Percentiles rank a stretch among this genome's conserved stretches.
These are phyloP conservation scores for Gryon sp. DNA, from an alignment of 1,140 invertebrate genomes.

Conservation along the genomic window DNA sequence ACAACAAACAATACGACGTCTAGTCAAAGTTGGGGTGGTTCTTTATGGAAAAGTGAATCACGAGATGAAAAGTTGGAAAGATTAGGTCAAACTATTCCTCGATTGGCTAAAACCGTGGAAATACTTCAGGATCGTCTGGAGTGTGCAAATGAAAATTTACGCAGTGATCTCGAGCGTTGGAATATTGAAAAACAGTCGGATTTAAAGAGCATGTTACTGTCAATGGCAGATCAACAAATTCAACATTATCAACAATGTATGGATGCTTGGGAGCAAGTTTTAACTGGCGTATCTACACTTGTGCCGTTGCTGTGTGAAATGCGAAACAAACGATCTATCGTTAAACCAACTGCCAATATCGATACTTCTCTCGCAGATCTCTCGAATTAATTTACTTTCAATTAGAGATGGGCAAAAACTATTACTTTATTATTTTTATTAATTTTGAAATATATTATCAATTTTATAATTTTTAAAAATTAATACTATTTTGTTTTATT, in stretches of 20 bases:
- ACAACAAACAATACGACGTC: conserved; percentile 59
- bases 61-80: conserved; percentile 82
- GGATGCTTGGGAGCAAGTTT: conserved; percentile 82
- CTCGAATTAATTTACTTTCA: too few species aligned
- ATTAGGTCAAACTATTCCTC: conserved; percentile 79
- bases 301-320: too few species aligned
- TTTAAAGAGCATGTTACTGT: conserved; percentile 83
- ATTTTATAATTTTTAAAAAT: too few species aligned
- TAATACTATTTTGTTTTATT: too few species aligned
- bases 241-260: conserved; percentile 84
- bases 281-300: conserved; percentile 74
- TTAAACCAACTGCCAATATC: too few species aligned
- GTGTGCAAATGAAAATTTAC: conserved; percentile 86
- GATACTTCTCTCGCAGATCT: too few species aligned
- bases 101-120: conserved; percentile 81
- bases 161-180: conserved; percentile 87
- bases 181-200: conserved; percentile 85
- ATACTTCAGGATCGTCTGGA: conserved; percentile 84
- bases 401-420: too few species aligned
- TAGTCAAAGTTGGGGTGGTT: conserved; percentile 76
- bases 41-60: conserved; percentile 81
- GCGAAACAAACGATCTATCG: too few species aligned
- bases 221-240: conserved; percentile 85
- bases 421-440: too few species aligned
- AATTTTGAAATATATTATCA: too few species aligned